These are phyloP conservation scores for Astur gentilis DNA, from an alignment of 2,113 vertebrate genomes.

Conservation along the genomic window DNA sequence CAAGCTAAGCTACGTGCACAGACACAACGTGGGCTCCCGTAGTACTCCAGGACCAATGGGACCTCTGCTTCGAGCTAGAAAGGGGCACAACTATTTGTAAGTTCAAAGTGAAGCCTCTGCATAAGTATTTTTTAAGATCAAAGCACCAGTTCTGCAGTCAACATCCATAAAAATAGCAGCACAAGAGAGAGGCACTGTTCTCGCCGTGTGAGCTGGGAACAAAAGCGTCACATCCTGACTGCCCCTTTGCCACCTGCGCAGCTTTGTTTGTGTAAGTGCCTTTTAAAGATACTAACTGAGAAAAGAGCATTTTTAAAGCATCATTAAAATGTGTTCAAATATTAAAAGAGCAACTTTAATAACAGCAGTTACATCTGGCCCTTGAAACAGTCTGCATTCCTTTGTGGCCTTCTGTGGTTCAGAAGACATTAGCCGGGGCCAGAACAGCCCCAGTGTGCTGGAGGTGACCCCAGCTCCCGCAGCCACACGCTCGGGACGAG, in stretches of 20 bases:
- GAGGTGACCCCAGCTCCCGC: not conserved
- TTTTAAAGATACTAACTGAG: not conserved
- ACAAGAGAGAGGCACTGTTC: not conserved
- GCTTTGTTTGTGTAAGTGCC: not conserved
- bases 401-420: not conserved
- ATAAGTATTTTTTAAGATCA: not conserved
- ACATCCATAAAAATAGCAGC: not conserved
- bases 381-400: not conserved
- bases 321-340: not conserved
- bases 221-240: not conserved
- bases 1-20: not conserved
- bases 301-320: not conserved
- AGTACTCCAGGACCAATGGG: not conserved
- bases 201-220: fast-evolving
- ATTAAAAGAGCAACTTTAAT: not conserved
- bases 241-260: not conserved
- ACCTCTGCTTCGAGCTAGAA: not conserved
- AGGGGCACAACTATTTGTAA: not conserved
- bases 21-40: fast-evolving
- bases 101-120: not conserved
- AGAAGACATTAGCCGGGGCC: not conserved
- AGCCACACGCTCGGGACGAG: fast-evolving
- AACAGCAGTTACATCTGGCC: not conserved
- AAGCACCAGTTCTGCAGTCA: not conserved
- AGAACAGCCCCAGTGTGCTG: not conserved